A percentile compares a stretch with the other conserved stretches of the same genome.
Evolutionary conservation across 2,797 vertebrate species (phyloP).

Genomic region (Geotrypetes seraphini): DNA sequence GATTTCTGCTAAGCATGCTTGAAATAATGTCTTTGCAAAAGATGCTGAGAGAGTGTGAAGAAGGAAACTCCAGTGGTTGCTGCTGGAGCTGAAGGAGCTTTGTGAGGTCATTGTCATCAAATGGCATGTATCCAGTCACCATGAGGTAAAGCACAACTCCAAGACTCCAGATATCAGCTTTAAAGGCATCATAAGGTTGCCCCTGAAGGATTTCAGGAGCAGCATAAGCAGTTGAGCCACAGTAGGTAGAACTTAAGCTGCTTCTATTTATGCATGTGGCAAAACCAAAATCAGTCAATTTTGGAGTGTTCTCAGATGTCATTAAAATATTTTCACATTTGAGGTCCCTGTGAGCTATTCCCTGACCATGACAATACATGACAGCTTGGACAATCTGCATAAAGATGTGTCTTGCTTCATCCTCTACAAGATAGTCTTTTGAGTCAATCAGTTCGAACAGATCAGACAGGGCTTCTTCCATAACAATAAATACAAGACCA

Average conservation of each 20-base stretch:
- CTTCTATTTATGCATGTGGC: background rate
- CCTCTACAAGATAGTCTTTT: background rate
- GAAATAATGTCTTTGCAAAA: too few species aligned
- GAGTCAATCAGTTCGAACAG: background rate
- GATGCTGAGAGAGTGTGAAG: background rate
- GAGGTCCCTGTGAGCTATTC: background rate
- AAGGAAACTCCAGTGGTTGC: background rate
- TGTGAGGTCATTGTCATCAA: background rate
- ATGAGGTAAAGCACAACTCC: background rate
- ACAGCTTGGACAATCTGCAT: background rate
- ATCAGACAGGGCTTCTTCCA: background rate
- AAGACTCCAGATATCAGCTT: too few species aligned
- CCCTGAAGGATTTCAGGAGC: too few species aligned
- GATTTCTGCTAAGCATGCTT: too few species aligned
- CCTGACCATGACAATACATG: background rate
- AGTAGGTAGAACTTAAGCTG: too few species aligned
- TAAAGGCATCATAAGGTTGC: too few species aligned
- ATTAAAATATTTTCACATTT: background rate
- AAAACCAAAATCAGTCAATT: background rate
- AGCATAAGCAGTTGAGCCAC: too few species aligned
- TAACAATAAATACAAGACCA: background rate
- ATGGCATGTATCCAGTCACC: background rate
- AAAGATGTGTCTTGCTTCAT: background rate
- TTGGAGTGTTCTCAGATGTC: background rate
- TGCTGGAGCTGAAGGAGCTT: background rate